A percentile compares a stretch with the other conserved stretches of the same genome.
Evolutionary conservation across 2,888 invertebrate genomes (phyloP).

Genomic region (Oscheius myriophilus): DNA sequence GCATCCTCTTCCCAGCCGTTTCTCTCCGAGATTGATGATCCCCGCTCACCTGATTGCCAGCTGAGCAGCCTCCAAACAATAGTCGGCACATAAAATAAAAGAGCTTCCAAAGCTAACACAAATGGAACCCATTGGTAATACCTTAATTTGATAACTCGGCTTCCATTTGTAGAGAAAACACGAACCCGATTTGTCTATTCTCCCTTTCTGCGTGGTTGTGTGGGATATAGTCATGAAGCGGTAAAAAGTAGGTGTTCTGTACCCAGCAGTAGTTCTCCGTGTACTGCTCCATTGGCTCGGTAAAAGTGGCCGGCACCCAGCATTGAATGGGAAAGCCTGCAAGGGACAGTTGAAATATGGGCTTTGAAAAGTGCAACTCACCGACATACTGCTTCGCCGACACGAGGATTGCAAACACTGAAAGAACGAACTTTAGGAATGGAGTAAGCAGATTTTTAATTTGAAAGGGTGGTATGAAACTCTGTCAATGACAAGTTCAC

Average conservation of each 20-base stretch:
- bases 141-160: conserved; percentile 35
- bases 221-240: conserved; percentile 70
- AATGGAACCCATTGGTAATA: conserved; percentile 69
- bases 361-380: conserved; percentile 28
- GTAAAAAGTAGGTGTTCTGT: conserved; percentile 70
- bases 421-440: conserved; percentile 32
- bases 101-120: conserved; percentile 69
- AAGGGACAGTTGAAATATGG: background rate
- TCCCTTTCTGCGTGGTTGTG: conserved; percentile 67
- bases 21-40: background rate
- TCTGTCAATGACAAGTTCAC: too few relatives aligned
- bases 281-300: conserved; percentile 71
- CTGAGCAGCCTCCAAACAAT: conserved; percentile 71
- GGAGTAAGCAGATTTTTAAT: too few relatives aligned
- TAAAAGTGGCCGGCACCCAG: conserved; percentile 71
- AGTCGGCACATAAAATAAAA: conserved; percentile 70
- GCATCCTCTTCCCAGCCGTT: background rate
- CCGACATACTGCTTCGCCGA: conserved; percentile 70
- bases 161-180: background rate
- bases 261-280: conserved; percentile 71
- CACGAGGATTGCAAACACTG: conserved; percentile 70
- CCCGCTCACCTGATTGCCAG: conserved; percentile 69
- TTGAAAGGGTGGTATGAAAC: too few relatives aligned
- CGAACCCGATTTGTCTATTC: conserved; percentile 69
- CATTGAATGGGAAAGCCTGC: conserved; percentile 69